Percentiles rank a stretch among this genome's conserved stretches.
Evolutionary conservation across 2,113 vertebrate species (phyloP).

Genomic region (Hypanus sabinus): DNA sequence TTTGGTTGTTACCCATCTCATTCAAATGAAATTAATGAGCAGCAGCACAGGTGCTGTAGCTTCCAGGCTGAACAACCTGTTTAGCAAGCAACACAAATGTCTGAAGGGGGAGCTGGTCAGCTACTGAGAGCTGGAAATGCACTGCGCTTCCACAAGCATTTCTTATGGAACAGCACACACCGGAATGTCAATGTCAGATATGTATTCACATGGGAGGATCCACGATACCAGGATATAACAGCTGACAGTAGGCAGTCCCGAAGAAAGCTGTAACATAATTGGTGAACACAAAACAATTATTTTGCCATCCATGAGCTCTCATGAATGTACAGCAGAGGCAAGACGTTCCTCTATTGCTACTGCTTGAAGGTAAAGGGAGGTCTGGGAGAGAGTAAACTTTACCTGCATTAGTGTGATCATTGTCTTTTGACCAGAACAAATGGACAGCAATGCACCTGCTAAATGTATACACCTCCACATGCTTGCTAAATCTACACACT

Average conservation of each 20-base stretch:
- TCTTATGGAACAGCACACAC: background rate
- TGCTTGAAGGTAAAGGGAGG: background rate
- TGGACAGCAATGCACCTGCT: background rate
- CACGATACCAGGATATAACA: background rate
- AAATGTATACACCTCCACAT: background rate
- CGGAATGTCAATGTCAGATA: background rate
- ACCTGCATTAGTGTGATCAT: background rate
- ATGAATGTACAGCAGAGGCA: background rate
- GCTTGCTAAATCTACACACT: background rate
- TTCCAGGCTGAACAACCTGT: background rate
- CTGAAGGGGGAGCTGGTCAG: conserved; percentile 36
- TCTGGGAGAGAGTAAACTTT: background rate
- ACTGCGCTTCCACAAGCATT: background rate
- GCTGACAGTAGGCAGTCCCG: background rate
- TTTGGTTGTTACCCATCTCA: background rate
- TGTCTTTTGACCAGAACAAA: background rate
- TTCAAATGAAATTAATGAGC: background rate
- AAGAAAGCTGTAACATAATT: background rate
- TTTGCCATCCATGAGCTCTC: background rate
- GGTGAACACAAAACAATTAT: background rate
- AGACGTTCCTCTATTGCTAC: background rate
- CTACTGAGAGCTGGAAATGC: background rate
- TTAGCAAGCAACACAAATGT: background rate
- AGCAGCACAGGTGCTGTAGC: background rate
- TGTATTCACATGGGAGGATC: background rate